phyloP scores from a whole-genome alignment of 2,797 vertebrate species.

The Coregonus sp. region DNA sequence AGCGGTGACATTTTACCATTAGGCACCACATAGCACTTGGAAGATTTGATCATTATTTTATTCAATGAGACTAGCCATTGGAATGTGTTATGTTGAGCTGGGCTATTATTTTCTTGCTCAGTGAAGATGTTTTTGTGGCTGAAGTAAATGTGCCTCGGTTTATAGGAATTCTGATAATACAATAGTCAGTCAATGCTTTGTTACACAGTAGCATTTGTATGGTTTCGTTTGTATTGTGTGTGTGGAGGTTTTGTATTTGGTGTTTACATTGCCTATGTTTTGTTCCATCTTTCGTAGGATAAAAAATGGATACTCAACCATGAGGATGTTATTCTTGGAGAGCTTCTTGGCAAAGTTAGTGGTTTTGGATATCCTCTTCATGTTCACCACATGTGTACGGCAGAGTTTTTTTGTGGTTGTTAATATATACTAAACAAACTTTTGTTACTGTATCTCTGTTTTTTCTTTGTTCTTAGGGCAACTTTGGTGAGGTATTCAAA shows the following conservation, averaged over 20 bases:
- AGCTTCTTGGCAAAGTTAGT: conserved; percentile 92
- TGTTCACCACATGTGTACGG: background rate
- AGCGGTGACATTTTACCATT: conserved; percentile 17
- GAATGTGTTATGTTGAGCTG: conserved; percentile 3
- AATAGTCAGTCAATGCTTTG: background rate
- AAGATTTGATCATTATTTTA: background rate
- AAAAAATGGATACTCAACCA: conserved; percentile 98
- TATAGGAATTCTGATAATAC: background rate
- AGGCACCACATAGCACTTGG: background rate
- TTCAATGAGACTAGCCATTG: background rate
- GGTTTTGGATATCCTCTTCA: background rate
- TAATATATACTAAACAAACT: background rate
- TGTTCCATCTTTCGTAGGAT: conserved; percentile 74
- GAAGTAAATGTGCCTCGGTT: background rate
- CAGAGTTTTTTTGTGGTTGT: background rate
- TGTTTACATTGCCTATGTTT: conserved; percentile 15
- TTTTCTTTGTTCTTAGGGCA: conserved; percentile 77
- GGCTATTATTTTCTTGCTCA: background rate
- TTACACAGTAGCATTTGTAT: background rate
- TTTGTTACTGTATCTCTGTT: background rate
- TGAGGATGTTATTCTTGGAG: conserved; percentile 92
- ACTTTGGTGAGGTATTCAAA: conserved; percentile 97
- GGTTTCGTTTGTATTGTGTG: background rate
- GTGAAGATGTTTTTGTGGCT: too few species aligned
- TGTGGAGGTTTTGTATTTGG: background rate